These are phyloP conservation scores for Perognathus longimembris DNA, from an alignment of 2,113 vertebrate species.

Conservation along the genomic window DNA sequence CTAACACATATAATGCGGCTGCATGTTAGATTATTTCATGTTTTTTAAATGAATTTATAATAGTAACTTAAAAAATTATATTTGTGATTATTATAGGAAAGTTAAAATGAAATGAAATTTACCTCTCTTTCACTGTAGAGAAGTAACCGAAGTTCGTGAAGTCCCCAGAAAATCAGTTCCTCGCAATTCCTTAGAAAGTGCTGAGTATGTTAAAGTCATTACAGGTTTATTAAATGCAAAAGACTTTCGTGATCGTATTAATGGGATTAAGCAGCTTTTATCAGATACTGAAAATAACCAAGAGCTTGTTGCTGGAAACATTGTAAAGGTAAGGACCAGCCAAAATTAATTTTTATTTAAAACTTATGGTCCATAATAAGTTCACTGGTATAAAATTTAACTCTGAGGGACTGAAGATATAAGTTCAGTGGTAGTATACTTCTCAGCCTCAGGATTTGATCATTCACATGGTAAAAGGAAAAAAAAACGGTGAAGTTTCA, in stretches of 20 bases:
- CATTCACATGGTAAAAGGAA: not conserved
- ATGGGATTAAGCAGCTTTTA: slow-evolving; percentile 92
- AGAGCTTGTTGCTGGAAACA: slow-evolving; percentile 89
- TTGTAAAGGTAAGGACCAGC: slow-evolving; percentile 89
- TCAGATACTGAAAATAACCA: slow-evolving; percentile 90
- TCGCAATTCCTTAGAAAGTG: slow-evolving; percentile 90
- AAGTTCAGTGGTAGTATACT: too few species aligned
- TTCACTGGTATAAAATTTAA: not conserved
- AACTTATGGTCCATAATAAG: not conserved
- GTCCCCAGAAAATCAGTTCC: slow-evolving; percentile 83
- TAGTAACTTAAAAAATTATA: not conserved
- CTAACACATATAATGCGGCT: not conserved
- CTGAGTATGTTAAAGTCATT: slow-evolving; percentile 90
- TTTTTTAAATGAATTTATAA: slow-evolving; percentile 41
- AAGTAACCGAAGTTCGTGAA: slow-evolving; percentile 82
- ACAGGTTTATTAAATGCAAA: slow-evolving; percentile 88
- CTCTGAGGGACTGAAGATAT: too few species aligned
- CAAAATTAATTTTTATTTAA: not conserved
- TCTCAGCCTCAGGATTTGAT: not conserved
- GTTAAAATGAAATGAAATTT: slow-evolving; percentile 28
- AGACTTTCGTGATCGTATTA: slow-evolving; percentile 94
- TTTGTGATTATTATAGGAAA: slow-evolving; percentile 42
- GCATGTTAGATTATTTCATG: not conserved
- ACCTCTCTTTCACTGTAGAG: slow-evolving; percentile 82
- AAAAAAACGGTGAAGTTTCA: slow-evolving; percentile 14